Base-by-base conservation (phyloP, 2,888 invertebrate species). In the Ophion obscuratus region DNA sequence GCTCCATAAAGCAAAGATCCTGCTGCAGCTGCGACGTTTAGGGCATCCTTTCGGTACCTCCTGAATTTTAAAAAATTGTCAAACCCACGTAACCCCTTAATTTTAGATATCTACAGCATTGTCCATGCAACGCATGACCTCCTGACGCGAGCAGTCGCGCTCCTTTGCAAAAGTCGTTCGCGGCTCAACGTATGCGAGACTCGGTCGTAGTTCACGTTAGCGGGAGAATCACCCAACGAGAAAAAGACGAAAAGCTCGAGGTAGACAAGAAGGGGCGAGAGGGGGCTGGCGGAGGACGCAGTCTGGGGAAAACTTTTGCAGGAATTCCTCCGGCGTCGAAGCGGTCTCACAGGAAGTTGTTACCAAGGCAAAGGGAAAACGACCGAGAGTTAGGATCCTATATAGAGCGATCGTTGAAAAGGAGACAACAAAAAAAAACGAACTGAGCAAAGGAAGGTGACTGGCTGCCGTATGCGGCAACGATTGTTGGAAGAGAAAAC, bases 101-200 rank as follows among this genome's bases (percentile, higher is more conserved):
- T 17, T 14, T 53, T 14, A 53, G 14, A 17, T 14, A 14, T 31
- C 31, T 31, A 2, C 14, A 3, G 47, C 47, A 14, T 47, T 47
- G 17, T 53, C 53, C 53, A 53, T 53, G 5, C 14, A 53, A 53
- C 17, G 14, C 17, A 14, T 17, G 53, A 53, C 53, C 53, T 2
- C 17, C 53, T 17, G 53, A 53, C 14, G 14, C 53, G 11, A 53
- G 14, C 17, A 53, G 53, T 14, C 53, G 53, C 17, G 53, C 2
- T 53, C 53, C 14, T 53, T 36, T 36, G 62, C 77, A 64, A 74
- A 61, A 64, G 64, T 61, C 68, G 81, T 64, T 75, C 11, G 75
- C 66, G 75, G 64, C 62, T 66, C 77, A 87, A 83, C 85, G 74
- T 87, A 87, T 85, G 85, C 85, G 81, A 85, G 78, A 64, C 74